A percentile compares a stretch with the other conserved stretches of the same genome.
These are phyloP conservation scores for Chymomyza caudatula DNA, from an alignment of 2,888 invertebrate species.

Conservation along the genomic window DNA sequence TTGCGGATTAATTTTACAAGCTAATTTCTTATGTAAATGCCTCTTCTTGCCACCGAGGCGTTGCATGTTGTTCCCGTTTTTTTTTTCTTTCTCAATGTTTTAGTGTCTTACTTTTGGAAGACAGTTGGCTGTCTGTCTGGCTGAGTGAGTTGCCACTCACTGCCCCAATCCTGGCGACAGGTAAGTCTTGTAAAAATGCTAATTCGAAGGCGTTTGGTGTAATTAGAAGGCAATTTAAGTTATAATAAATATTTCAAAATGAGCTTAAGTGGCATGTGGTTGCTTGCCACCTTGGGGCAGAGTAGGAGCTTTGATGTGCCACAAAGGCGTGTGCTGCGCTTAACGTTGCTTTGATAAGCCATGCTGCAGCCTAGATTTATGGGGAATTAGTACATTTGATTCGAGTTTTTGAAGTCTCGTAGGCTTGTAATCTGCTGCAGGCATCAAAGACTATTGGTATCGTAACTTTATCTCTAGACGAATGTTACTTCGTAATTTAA, in stretches of 20 bases:
- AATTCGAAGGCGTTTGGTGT: constrained; percentile 65
- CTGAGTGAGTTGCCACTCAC: neutral
- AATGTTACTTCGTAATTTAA: too few species aligned
- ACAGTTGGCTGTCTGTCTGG: neutral
- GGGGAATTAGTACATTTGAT: neutral
- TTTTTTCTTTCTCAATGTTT: neutral
- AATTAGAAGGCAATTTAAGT: constrained; percentile 75
- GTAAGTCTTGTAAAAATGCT: constrained; percentile 55
- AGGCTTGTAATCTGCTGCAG: too few species aligned
- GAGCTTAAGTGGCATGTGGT: constrained; percentile 37
- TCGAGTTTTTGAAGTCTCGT: neutral
- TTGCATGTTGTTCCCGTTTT: constrained; percentile 50
- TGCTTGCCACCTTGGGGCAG: neutral
- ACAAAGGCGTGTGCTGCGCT: constrained; percentile 15
- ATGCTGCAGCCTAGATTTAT: neutral
- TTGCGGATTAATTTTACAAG: constrained; percentile 76
- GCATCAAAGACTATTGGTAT: too few species aligned
- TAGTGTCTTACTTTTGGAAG: neutral
- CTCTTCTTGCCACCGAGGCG: constrained; percentile 23
- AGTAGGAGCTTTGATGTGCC: constrained; percentile 10
- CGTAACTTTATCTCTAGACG: too few species aligned
- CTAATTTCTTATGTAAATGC: constrained; percentile 76
- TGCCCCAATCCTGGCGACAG: neutral
- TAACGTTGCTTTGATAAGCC: neutral
- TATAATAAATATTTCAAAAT: constrained; percentile 69